Base-by-base conservation (phyloP, 1,140 invertebrate species). In the Cherax destructor region DNA sequence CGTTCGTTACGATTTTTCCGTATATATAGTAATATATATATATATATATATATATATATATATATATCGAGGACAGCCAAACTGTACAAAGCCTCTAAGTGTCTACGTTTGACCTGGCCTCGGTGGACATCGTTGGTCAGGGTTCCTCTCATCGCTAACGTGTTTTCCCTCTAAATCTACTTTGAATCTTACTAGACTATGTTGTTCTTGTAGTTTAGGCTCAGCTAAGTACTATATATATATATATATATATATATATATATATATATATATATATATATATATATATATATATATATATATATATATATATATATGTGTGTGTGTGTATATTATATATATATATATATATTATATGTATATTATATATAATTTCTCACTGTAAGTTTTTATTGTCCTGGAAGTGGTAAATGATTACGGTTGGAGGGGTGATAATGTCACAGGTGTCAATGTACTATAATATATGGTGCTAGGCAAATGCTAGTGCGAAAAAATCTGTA, bases 41-140 rank as follows among this genome's bases (percentile, higher is more conserved):
- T 56, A 56, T 56, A 56, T 56, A 56, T 56, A 56, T 56, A 56
- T 56, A 56, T 56, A 56, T 56, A 77, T 65, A 79, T 72, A 85
- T 91, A 74, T 65, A 16, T 74, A 91, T 91, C 88, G 88, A 91
- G 83, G 88, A 86, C 88, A 91, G 88, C 88, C 88, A 91, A 91
- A 91, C 88, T 91, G 88, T 86, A 91, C 83, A 91, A 91, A 91
- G 88, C 88, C 61, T 91, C 88, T 91, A 91, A 91, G 61, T 85
- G 50, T 91, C 88, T 91, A 91, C 83, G 83, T 65, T 84, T 86
- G 83, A 91, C 88, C 61, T 77, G 88, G 72, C 88, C 77, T 76
- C 88, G 88, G 88, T 91, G 88, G 88, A 91, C 88, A 86, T 91
- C 61, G 56, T 79, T 91, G 88, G 83, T 74, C 79, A 80, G 83